Evolutionary conservation across 2,113 vertebrate genomes (phyloP).

Genomic region (Pygoscelis adeliae): DNA sequence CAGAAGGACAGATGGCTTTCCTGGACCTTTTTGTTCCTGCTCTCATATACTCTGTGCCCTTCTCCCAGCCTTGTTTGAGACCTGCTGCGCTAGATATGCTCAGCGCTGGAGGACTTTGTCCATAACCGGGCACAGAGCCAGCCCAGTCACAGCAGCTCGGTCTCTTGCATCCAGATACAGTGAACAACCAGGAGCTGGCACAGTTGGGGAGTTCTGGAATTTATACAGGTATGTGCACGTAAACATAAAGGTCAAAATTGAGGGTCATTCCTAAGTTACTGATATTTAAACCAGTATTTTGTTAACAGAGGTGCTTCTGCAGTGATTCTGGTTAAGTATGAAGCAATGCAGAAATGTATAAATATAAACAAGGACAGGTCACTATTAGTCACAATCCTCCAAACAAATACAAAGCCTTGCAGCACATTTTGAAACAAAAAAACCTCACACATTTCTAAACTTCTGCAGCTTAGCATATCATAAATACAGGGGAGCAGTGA

Average conservation of each 20-base stretch:
- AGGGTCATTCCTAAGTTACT: not conserved
- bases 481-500: not conserved
- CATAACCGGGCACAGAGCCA: accelerated
- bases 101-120: not conserved
- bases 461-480: not conserved
- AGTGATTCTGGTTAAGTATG: not conserved
- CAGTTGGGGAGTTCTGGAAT: not conserved
- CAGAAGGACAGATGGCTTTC: not conserved
- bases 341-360: not conserved
- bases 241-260: not conserved
- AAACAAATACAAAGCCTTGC: not conserved
- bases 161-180: not conserved
- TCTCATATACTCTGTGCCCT: not conserved
- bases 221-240: not conserved
- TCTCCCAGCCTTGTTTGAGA: not conserved
- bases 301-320: not conserved
- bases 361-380: not conserved
- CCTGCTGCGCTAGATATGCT: not conserved
- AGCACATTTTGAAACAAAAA: not conserved
- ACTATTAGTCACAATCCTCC: not conserved
- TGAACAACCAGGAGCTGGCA: not conserved
- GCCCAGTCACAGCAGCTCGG: not conserved
- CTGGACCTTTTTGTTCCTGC: not conserved
- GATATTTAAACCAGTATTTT: not conserved
- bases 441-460: not conserved